Base-by-base conservation (phyloP, 1,140 invertebrate species). In the fruit fly (Drosophila melanogaster) region DNA sequence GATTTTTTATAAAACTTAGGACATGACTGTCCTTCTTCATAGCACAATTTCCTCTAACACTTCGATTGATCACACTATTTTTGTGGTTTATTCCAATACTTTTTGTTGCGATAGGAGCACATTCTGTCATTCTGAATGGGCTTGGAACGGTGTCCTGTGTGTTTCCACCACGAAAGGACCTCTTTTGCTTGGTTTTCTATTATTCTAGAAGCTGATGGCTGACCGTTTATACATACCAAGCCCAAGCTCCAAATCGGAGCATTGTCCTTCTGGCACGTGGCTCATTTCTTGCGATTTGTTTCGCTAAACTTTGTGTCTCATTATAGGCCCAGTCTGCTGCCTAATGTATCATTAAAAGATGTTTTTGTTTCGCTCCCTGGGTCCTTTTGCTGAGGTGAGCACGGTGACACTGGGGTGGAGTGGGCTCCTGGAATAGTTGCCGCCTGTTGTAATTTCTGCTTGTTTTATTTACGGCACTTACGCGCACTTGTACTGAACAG, bases 381-480 rank as follows among this genome's bases (percentile, higher is more conserved):
- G 24, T 15, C n/a, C 24, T 11, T 49, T 15, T 33, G 7, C 6
- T 15, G 22, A 12, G 26, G 26, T 8, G 26, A 7, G 26, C 26
- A 30, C 7, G 26, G 26, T 8, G 7, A 30, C 26, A 26, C 26
- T 26, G 26, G 22, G 38, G 10, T 12, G 47, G n/a, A 11, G 37
- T 7, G n/a, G 2, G 26, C 7, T 30, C 7, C 26, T 30, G 15
- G n/a, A 37, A 80, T 69, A 69, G 77, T 73, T 60, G 57, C 61
- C 49, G 43, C 54, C 66, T 58, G 74, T 78, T 86, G 79, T 87
- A 86, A 87, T 81, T 86, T 81, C 55, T 40, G 65, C 79, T 86
- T 86, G 83, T 81, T 81, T 86, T 86, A 86, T 86, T 86, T 87
- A 86, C 83, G 62, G 70, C 75, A 72, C 81, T 86, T 86, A 67